A percentile compares a stretch with the other conserved stretches of the same genome.
Evolutionary conservation across 2,113 vertebrate species (phyloP).

Genomic region (Oenanthe melanoleuca): DNA sequence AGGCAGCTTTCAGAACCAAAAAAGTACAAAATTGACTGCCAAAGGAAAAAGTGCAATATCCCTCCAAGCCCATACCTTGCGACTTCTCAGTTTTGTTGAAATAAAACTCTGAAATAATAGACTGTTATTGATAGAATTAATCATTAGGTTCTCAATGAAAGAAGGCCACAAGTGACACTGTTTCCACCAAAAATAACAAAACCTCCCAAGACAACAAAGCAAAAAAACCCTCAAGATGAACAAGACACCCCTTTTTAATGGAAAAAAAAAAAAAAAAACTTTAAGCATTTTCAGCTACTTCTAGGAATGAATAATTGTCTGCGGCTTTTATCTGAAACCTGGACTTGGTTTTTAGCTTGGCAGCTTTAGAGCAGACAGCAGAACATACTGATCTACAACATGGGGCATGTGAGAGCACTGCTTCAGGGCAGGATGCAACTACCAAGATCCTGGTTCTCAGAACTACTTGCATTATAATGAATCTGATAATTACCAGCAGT

Average conservation of each 20-base stretch:
- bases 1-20: not conserved
- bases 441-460: not conserved
- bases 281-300: not conserved
- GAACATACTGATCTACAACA: not conserved
- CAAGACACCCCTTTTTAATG: not conserved
- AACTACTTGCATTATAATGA: not conserved
- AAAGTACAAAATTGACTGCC: not conserved
- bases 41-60: not conserved
- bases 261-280: not conserved
- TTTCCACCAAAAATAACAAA: not conserved
- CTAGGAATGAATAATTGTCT: not conserved
- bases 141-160: not conserved
- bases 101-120: not conserved
- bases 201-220: fast-evolving
- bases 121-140: not conserved
- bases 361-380: not conserved
- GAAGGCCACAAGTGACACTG: not conserved
- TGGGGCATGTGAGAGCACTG: fast-evolving
- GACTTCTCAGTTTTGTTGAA: not conserved
- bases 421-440: not conserved
- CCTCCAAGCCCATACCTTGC: not conserved
- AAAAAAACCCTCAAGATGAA: not conserved
- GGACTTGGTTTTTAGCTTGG: not conserved
- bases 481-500: not conserved
- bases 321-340: not conserved